A percentile compares a stretch with the other conserved stretches of the same genome.
phyloP scores from a whole-genome alignment of 2,888 invertebrate species.

The Apotomis capreana region DNA sequence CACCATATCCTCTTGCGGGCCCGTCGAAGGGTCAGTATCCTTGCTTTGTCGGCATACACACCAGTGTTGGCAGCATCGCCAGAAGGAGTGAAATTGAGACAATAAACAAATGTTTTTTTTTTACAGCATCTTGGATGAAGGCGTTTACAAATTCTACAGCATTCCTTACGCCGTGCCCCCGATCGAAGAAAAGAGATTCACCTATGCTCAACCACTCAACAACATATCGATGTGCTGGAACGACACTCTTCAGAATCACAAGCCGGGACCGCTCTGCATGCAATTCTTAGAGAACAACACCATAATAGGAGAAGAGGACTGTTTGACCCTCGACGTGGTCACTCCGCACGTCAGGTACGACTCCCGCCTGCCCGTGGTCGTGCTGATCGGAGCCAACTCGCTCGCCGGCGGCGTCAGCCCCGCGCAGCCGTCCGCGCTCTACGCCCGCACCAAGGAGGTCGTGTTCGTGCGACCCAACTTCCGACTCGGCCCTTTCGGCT shows the following conservation, averaged over 20 bases:
- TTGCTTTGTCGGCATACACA: background rate
- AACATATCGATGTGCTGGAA: constrained; percentile 91
- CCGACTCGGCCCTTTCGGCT: constrained; percentile 90
- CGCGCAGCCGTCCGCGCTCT: constrained; percentile 88
- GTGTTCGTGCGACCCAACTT: constrained; percentile 95
- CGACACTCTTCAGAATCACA: constrained; percentile 87
- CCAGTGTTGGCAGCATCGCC: too few species aligned
- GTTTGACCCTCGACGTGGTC: constrained; percentile 91
- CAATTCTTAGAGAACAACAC: constrained; percentile 88
- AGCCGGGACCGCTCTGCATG: constrained; percentile 86
- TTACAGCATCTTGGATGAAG: constrained; percentile 87
- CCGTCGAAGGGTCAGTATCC: constrained; percentile 87
- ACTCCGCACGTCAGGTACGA: constrained; percentile 92
- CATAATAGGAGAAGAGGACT: constrained; percentile 89
- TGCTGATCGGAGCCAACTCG: constrained; percentile 91
- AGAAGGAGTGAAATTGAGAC: too few species aligned
- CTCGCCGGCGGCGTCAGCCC: constrained; percentile 91
- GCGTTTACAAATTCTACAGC: constrained; percentile 91
- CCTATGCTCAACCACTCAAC: constrained; percentile 86
- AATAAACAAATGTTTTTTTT: background rate
- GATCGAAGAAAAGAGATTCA: constrained; percentile 86
- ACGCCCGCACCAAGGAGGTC: constrained; percentile 90
- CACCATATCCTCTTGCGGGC: constrained; percentile 90
- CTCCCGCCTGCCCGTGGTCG: constrained; percentile 91
- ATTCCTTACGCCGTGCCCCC: constrained; percentile 92